phyloP scores from a whole-genome alignment of 2,888 invertebrate species.

The Eudasyphora cyanicolor region DNA sequence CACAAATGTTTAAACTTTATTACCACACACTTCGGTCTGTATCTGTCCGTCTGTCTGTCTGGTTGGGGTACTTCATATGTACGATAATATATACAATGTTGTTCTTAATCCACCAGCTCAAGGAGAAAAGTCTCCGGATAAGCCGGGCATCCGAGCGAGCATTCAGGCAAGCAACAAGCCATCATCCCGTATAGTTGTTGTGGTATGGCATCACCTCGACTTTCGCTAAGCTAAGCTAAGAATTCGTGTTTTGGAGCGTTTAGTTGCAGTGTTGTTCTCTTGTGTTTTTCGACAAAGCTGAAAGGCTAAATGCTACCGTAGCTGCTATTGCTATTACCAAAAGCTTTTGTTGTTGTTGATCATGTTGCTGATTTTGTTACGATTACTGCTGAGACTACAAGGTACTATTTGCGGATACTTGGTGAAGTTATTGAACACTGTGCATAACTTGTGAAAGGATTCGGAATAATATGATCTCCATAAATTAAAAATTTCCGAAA shows the following conservation, averaged over 20 bases:
- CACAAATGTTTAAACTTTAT: slow-evolving; percentile 57
- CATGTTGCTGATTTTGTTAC: slow-evolving; percentile 36
- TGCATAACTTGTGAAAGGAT: no score
- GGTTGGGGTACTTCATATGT: slow-evolving; percentile 38
- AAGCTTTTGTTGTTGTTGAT: slow-evolving; percentile 18
- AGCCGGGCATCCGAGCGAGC: slow-evolving; percentile 32
- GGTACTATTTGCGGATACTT: slow-evolving; percentile 29
- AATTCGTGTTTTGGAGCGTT: slow-evolving; percentile 51
- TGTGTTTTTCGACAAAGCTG: background rate
- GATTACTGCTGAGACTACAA: slow-evolving; percentile 15
- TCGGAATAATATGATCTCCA: no score
- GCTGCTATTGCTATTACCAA: slow-evolving; percentile 18
- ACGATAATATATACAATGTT: slow-evolving; percentile 14
- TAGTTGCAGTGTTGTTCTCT: background rate
- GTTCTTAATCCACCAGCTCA: slow-evolving; percentile 53
- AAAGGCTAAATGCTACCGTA: slow-evolving; percentile 57
- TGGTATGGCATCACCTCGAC: slow-evolving; percentile 38
- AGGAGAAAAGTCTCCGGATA: slow-evolving; percentile 48
- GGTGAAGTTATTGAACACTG: slow-evolving; percentile 19
- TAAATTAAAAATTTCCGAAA: no score
- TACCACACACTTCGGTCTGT: slow-evolving; percentile 48
- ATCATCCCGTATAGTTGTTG: background rate
- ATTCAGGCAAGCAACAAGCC: slow-evolving; percentile 9
- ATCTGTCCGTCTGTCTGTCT: slow-evolving; percentile 13
- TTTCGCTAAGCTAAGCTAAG: slow-evolving; percentile 41